Base-by-base conservation (phyloP, 2,113 vertebrate genomes). In the Myotis davidii region DNA sequence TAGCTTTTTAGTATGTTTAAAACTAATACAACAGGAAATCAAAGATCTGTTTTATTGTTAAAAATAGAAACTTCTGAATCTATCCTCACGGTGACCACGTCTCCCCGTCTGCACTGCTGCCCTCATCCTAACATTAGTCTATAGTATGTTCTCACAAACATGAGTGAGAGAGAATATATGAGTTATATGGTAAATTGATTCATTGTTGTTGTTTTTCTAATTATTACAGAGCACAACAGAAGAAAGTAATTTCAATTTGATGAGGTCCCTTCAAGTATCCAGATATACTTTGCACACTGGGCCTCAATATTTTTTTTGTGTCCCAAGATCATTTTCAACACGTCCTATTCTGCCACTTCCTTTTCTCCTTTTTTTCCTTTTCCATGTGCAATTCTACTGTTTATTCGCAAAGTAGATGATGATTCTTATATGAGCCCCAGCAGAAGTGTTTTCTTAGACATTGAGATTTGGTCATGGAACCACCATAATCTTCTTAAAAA, bases 1-100 rank as follows among this genome's bases (percentile, higher is more conserved):
- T 39, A 76, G 59, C 32, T 90, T 72, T 64, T 90, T 72, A 37
- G 45, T 67, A 23, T 52, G 6, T 74, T 25, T 88, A 56, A 82
- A 85, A 82, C 20, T 29, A 21, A 81, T 50, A 59, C 4, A 52
- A 52, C 5, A 74, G 34, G 56, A 67, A 54, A 91, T 85, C 50
- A 86, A 90, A 56, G 9, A 37, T 59, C 12, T 21, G 21, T 37
- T 89, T 85, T 77, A 17, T 69, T 45, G 39, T 77, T 61, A 59
- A 87, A 16, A 87, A 72, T n/a, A 85, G 6, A 61, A 90, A 45
- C 45, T 82, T 77, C 7, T 3, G 50, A 50, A 16, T 34, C 50
- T n/a, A 0, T 54, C 54, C 13, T 69, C 12, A 2, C 0, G 17
- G 21, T 79, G 72, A 92, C 14, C 14, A 9, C 0, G 2, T 64